phyloP scores from a whole-genome alignment of 1,140 invertebrate genomes.

The Hyles euphorbiae region DNA sequence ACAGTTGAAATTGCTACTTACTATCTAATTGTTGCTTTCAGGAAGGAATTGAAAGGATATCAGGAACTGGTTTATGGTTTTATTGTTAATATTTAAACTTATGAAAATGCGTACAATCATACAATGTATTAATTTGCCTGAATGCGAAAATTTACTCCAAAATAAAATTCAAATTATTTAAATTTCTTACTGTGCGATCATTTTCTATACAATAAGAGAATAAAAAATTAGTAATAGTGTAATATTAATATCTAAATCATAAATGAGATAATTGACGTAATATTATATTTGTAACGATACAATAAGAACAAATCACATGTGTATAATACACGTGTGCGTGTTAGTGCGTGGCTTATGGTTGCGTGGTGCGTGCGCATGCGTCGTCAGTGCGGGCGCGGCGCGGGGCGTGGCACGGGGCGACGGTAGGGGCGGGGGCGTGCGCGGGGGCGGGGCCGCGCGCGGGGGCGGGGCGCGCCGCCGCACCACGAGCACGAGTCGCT shows the following conservation, averaged over 20 bases:
- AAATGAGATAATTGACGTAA: neutral
- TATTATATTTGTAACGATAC: too few species aligned
- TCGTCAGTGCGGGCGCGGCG: constrained; percentile 1
- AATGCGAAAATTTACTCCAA: too few species aligned
- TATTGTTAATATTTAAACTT: too few species aligned
- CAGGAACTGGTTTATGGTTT: too few species aligned
- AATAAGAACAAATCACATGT: too few species aligned
- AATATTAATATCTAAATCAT: too few species aligned
- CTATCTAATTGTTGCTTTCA: neutral
- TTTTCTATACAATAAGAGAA: neutral
- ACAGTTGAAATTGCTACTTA: neutral
- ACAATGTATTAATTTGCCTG: too few species aligned
- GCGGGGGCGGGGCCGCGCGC: neutral
- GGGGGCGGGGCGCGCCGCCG: constrained; percentile 17
- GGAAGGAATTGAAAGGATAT: neutral
- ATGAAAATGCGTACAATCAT: too few species aligned
- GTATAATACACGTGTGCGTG: too few species aligned
- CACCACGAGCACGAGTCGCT: constrained; percentile 52
- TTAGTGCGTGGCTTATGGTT: neutral
- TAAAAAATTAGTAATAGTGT: neutral
- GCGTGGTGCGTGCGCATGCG: neutral
- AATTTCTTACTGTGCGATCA: too few species aligned
- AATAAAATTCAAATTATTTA: too few species aligned
- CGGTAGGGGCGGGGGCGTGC: constrained; percentile 10
- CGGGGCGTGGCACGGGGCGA: constrained; percentile 1